Evolutionary conservation across 2,888 invertebrate genomes (phyloP), one percentile per base, ranked within the genome.

Genomic region (Isoperla grammatica): DNA sequence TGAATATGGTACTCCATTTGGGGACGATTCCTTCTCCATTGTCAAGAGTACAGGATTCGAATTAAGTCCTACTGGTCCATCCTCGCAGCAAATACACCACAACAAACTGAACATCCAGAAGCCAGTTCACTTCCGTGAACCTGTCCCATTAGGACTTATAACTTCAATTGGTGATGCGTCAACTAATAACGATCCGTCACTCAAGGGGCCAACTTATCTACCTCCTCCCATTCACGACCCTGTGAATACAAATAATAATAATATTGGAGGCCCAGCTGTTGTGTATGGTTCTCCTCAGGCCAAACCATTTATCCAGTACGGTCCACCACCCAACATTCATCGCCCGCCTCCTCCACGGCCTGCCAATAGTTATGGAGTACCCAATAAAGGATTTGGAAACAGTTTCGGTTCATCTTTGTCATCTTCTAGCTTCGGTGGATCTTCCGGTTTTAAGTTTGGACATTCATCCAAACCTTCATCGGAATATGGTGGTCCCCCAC

Each of bases 41-140:
- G 70, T 76, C 29, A 76, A 78, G 66, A 75, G 75, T 65, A 71
- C 75, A 56, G 76, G 74, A 17, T 76, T 75, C 64, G 74, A 76
- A 67, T 68, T 76, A 56, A 54, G 55, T 15, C 64, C 64, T 4
- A 54, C 17, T 62, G 23, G 57, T 22, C 29, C 29, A 49, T 43
- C 43, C 4, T 43, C 43, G 3, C 5, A 29, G 17, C 29, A 23
- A 57, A n/a, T 20, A 43, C 12, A 61, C 57, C 37, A 39, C 57
- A 2, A 43, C 55, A 48, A 61, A 57, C 20, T 45, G 20, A 22
- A 50, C 48, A 12, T 50, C 0, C 78, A 77, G 68, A 78, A 79
- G 35, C 89, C 90, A 0, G 80, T 88, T 4, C 81, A 85, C 65
- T 88, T 87, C 72, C 79, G 87, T 48, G 85, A 87, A n/a, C 82